Conservation (phyloP, 2,888 invertebrate genomes). For the Adineta ricciae region DNA sequence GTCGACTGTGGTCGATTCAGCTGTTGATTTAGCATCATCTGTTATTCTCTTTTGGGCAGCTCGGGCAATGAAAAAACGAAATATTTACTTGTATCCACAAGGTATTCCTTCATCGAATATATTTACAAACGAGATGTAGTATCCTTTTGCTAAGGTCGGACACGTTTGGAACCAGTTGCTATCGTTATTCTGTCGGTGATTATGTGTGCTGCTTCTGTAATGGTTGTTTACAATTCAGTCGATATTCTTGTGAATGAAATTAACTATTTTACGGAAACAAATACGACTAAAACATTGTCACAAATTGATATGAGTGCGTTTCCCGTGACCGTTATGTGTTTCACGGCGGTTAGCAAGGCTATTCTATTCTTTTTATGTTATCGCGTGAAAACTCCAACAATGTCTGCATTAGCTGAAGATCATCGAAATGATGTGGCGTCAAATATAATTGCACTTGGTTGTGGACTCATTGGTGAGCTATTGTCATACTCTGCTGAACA, state of each 20-base stretch:
- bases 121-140: too few species aligned
- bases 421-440: slow-evolving; percentile 53
- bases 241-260: slow-evolving; percentile 33
- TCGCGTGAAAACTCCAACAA: slow-evolving; percentile 40
- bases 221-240: slow-evolving; percentile 48
- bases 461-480: slow-evolving; percentile 47
- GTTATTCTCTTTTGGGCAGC: slow-evolving; percentile 48
- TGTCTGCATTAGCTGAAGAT: slow-evolving; percentile 50
- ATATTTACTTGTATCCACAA: slow-evolving; percentile 51
- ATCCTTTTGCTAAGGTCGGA: too few species aligned
- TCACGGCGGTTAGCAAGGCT: slow-evolving; percentile 42
- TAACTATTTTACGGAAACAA: neutral
- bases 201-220: slow-evolving; percentile 52
- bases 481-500: neutral
- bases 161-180: slow-evolving; percentile 51
- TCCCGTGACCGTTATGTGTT: slow-evolving; percentile 39
- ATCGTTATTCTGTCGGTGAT: slow-evolving; percentile 51
- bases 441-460: slow-evolving; percentile 50
- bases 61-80: slow-evolving; percentile 47
- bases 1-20: slow-evolving; percentile 52
- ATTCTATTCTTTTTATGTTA: slow-evolving; percentile 42
- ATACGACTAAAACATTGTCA: slow-evolving; percentile 39
- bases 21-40: slow-evolving; percentile 51
- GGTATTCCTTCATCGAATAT: slow-evolving; percentile 38
- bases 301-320: slow-evolving; percentile 37